Percentiles rank a stretch among this genome's conserved stretches.
Evolutionary conservation across 1,140 invertebrate genomes (phyloP).

Genomic region (Schlechtendalia chinensis): DNA sequence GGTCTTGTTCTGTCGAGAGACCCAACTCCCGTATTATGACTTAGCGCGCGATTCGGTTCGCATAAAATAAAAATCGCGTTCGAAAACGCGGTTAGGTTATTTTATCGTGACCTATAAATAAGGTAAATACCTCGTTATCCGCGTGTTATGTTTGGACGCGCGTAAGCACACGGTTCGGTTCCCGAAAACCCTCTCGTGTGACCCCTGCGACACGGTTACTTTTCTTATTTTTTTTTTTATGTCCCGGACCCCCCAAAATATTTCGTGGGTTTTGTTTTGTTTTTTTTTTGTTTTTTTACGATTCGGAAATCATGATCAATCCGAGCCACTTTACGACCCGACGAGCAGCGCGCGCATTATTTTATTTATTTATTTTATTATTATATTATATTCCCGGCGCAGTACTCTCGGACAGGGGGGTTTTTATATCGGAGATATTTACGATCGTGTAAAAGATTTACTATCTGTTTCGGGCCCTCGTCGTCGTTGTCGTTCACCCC

Average conservation of each 20-base stretch:
- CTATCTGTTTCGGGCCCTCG: conserved; percentile 17
- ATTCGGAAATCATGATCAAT: conserved; percentile 48
- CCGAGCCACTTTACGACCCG: conserved; percentile 44
- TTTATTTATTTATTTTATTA: conserved; percentile 48
- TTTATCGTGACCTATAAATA: no score
- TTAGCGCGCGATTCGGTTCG: no score
- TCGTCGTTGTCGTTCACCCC: conserved; percentile 11
- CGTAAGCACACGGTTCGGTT: neutral
- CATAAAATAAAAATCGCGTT: no score
- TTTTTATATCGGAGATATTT: conserved; percentile 47
- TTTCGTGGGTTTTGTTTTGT: neutral
- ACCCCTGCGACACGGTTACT: neutral
- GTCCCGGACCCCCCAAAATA: conserved; percentile 38
- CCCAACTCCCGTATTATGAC: no score
- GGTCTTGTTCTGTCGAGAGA: no score
- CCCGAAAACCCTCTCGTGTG: neutral
- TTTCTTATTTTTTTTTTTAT: neutral
- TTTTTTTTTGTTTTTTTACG: conserved; percentile 42
- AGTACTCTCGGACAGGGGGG: neutral
- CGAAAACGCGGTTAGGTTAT: no score
- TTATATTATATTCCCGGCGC: conserved; percentile 22
- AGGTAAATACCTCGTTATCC: no score
- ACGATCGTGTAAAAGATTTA: conserved; percentile 49
- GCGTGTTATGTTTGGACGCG: no score
- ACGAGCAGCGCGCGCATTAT: conserved; percentile 29